A percentile compares a stretch with the other conserved stretches of the same genome.
phyloP scores from a whole-genome alignment of 1,140 invertebrate genomes.

The Heterodera carotae region DNA sequence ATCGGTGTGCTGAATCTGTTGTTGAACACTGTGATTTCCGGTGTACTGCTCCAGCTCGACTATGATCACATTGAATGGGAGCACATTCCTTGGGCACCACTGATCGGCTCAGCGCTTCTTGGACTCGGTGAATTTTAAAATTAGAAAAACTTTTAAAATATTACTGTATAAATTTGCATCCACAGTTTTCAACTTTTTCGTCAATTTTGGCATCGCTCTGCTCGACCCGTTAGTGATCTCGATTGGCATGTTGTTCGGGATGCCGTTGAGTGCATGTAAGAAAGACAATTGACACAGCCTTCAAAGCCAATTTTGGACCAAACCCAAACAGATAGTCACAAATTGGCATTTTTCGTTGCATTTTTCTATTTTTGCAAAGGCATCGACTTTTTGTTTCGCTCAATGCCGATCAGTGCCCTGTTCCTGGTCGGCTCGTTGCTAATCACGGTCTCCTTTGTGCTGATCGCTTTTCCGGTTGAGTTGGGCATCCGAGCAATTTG shows the following conservation, averaged over 20 bases:
- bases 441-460: slow-evolving; percentile 55
- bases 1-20: slow-evolving; percentile 56
- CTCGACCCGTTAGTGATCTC: slow-evolving; percentile 58
- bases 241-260: slow-evolving; percentile 61
- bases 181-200: slow-evolving; percentile 63
- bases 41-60: slow-evolving; percentile 43
- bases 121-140: slow-evolving; percentile 48
- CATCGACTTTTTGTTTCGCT: slow-evolving; percentile 56
- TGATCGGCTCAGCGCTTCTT: slow-evolving; percentile 51
- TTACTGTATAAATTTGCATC: no score
- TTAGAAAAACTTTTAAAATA: no score
- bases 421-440: slow-evolving; percentile 56
- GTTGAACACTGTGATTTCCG: slow-evolving; percentile 54
- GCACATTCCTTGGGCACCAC: slow-evolving; percentile 56
- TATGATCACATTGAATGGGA: slow-evolving; percentile 56
- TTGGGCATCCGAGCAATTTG: neutral
- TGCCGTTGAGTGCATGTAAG: slow-evolving; percentile 58
- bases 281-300: neutral
- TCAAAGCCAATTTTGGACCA: neutral
- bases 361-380: slow-evolving; percentile 36
- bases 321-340: no score
- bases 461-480: slow-evolving; percentile 52
- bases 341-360: neutral
- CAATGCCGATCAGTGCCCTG: slow-evolving; percentile 38
- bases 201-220: slow-evolving; percentile 63